phyloP scores from a whole-genome alignment of 2,797 vertebrate species.

The Danio tinwini region DNA sequence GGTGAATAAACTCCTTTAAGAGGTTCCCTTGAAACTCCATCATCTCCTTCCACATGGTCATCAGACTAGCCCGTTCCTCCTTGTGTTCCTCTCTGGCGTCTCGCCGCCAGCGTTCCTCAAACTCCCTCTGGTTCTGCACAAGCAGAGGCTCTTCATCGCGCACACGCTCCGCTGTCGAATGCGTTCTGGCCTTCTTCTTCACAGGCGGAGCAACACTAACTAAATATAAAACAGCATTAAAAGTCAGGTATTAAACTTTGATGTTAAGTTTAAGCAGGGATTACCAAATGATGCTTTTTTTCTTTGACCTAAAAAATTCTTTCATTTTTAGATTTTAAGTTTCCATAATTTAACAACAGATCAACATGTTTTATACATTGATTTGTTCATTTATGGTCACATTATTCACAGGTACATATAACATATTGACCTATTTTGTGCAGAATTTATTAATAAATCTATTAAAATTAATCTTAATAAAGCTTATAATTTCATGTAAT shows the following conservation, averaged over 20 bases:
- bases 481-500: background rate
- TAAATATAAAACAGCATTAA: background rate
- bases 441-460: too few relatives aligned
- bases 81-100: constrained; percentile 30
- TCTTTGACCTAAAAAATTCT: background rate
- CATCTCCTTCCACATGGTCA: constrained; percentile 46
- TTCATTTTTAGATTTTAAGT: background rate
- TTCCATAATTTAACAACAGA: background rate
- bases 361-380: background rate
- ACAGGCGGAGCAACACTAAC: background rate
- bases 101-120: constrained; percentile 6
- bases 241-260: background rate
- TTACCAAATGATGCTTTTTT: background rate
- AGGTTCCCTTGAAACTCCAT: constrained; percentile 46
- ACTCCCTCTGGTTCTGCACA: constrained; percentile 27
- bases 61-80: constrained; percentile 27
- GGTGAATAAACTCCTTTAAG: constrained; percentile 30
- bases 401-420: background rate
- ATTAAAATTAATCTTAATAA: background rate
- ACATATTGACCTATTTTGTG: background rate
- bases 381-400: background rate
- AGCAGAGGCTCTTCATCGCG: background rate
- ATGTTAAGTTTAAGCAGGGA: background rate
- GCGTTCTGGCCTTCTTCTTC: constrained; percentile 28
- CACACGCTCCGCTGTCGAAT: background rate